Base-by-base conservation (phyloP, 2,113 vertebrate species). In the Oxyura jamaicensis region DNA sequence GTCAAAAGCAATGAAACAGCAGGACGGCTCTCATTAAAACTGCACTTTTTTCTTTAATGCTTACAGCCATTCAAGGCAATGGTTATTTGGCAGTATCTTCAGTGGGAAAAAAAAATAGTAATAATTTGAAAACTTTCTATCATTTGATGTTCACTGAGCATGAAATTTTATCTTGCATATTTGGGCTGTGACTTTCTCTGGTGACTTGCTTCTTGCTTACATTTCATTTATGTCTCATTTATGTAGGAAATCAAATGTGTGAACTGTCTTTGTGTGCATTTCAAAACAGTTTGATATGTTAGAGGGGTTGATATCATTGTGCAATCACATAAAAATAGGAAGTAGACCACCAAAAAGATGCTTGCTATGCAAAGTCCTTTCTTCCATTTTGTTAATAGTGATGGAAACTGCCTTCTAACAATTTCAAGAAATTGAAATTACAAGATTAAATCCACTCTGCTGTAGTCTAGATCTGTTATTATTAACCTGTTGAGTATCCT, bases 21-120 rank as follows among this genome's bases (percentile, higher is more conserved):
- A 94, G 91, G 85, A 44, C 3, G 31, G 42, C 46, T 88, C 88
- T 95, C 91, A 94, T 96, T 91, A 96, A 93, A 95, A 83, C 6
- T 42, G 62, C 83, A 60, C 21, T 52, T 87, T 75, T 41, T 41
- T 91, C 75, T 91, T 91, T 86, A 79, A 90, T 90, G 83, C 74
- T 83, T 52, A 8, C 36, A 88, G 42, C 13, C 77, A 46, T 56
- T 90, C 73, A 85, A 78, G 19, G 5, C 41, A 90, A 46, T n/a
- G 79, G 76, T 56, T 92, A 88, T 77, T 93, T 96, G 80, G 16
- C 77, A 69, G 39, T 44, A 83, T 41, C 80, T 67, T 56, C 7
- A 8, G 36, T 87, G 66, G 59, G 28, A 17, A 16, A 31, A 80
- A 83, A 84, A 86, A 91, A 46, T 83, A 91, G 20, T 18, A 50